Conservation (phyloP, 2,113 vertebrate species). For the Protobothrops mucrosquamatus region DNA sequence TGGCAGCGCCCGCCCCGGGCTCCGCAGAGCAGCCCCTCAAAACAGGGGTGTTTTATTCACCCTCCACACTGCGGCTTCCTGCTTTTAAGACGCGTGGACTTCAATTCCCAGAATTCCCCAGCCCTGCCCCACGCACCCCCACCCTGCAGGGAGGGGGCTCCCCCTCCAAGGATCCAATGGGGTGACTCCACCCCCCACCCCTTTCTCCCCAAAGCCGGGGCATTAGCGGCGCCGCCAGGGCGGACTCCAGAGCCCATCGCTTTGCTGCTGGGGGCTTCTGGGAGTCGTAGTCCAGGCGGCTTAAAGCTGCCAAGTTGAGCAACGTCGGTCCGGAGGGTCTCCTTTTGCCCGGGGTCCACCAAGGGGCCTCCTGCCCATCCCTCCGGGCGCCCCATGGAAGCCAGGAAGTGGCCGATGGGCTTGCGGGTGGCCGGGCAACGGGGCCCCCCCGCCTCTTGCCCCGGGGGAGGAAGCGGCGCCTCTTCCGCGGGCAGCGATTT, state of each 20-base stretch:
- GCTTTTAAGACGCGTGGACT: no score
- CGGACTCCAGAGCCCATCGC: neutral
- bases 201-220: neutral
- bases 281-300: neutral
- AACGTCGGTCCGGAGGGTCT: no score
- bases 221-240: no score
- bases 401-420: neutral
- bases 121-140: no score
- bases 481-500: neutral
- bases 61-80: no score
- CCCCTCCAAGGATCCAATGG: neutral
- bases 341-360: neutral
- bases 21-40: neutral
- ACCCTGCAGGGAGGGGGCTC: no score
- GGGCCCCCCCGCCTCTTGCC: neutral
- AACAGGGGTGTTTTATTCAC: fast-evolving
- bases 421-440: no score
- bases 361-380: no score
- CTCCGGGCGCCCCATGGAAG: neutral
- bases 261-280: no score
- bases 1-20: fast-evolving
- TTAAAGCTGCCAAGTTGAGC: no score
- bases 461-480: neutral
- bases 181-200: no score
- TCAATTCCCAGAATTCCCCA: neutral